These are phyloP conservation scores for Medauroidea extradentata DNA, from an alignment of 1,140 invertebrate genomes.

Conservation along the genomic window DNA sequence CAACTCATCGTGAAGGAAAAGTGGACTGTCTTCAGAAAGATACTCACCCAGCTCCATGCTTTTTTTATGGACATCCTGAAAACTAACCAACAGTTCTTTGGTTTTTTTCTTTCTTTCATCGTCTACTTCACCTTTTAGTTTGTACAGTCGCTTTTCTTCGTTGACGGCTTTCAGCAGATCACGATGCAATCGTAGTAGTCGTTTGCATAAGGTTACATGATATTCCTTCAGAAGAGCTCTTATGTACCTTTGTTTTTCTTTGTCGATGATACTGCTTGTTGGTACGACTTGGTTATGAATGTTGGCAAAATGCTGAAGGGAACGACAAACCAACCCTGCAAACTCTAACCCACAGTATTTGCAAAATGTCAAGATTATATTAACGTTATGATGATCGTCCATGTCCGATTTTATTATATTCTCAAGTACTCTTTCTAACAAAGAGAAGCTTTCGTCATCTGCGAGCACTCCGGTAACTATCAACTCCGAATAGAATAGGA, in stretches of 20 bases:
- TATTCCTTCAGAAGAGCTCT: constrained; percentile 82
- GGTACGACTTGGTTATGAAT: constrained; percentile 60
- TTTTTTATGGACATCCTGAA: too few species aligned
- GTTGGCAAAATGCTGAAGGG: constrained; percentile 54
- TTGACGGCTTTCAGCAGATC: constrained; percentile 24
- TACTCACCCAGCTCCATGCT: too few species aligned
- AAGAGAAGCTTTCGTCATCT: constrained; percentile 80
- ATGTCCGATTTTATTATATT: constrained; percentile 86
- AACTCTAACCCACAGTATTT: constrained; percentile 95
- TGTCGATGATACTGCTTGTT: constrained; percentile 67
- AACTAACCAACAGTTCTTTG: too few species aligned
- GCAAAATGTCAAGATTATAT: constrained; percentile 92
- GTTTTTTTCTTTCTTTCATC: too few species aligned
- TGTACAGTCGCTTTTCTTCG: too few species aligned
- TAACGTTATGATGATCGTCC: constrained; percentile 89
- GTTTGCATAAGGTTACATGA: constrained; percentile 77
- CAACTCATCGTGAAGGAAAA: too few species aligned
- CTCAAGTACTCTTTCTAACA: constrained; percentile 78
- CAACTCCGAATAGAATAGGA: constrained; percentile 91
- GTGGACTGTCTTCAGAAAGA: too few species aligned
- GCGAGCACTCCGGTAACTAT: constrained; percentile 84
- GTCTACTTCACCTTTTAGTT: too few species aligned
- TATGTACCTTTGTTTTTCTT: constrained; percentile 85
- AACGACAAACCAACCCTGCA: constrained; percentile 72
- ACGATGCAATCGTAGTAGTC: constrained; percentile 60